Evolutionary conservation across 2,113 vertebrate species (phyloP), one percentile per base, ranked within the genome.

Genomic region (Alouatta palliata): DNA sequence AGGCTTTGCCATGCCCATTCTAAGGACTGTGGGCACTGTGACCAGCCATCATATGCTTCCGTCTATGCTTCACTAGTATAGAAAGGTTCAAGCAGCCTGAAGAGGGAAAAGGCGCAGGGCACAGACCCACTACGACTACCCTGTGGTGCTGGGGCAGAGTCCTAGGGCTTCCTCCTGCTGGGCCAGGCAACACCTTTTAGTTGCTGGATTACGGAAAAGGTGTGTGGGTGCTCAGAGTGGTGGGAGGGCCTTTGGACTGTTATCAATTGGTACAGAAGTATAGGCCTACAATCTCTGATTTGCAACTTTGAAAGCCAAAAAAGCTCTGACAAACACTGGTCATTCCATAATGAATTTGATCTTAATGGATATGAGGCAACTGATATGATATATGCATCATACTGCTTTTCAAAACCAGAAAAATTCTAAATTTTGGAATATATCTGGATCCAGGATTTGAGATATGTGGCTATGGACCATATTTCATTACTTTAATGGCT

Each of bases 121-220:
- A 6, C 0, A 5, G n/a, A 10, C 25, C 6, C n/a, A 8, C 12
- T 30, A 14, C 2, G 12, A 64, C 8, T 12, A 5, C 4, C 6
- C 6, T 47, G 32, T 43, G 30, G 35, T 52, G 40, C 0, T 49
- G 37, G 54, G 52, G 70, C 5, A 20, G 43, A 2, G 13, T 35
- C 54, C 40, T 17, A 9, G 2, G 45, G 56, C 32, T 25, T 52
- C 87, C 13, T 35, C 21, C 25, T 9, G 19, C 32, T 9, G 27
- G 43, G 25, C 25, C 14, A 83, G 68, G 8, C 12, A 11, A 10
- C 10, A 58, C 3, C 27, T 73, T 83, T 87, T 10, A 30, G n/a
- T 66, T 27, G 23, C 30, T 16, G 5, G 10, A 8, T 56, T 19
- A 0, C 0, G 27, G 43, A 82, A 23, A 10, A 17, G 0, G 5